phyloP scores from a whole-genome alignment of 2,797 vertebrate species.

The Champsocephalus esox region DNA sequence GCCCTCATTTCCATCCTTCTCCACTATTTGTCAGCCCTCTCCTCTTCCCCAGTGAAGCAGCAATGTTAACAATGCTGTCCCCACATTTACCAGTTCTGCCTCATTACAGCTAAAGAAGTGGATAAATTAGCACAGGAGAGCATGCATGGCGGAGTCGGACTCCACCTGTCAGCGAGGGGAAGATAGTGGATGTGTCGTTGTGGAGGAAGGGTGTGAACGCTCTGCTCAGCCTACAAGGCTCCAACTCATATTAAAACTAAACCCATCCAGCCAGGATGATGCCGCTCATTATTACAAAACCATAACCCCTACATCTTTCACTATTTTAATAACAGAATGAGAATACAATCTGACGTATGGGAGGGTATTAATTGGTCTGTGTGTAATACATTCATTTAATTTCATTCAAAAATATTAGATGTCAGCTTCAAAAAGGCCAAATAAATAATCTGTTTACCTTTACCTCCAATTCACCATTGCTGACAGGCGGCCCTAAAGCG shows the following conservation, averaged over 20 bases:
- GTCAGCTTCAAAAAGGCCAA: no score
- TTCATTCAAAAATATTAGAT: no score
- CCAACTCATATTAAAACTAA: slow-evolving; percentile 59
- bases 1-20: slow-evolving; percentile 76
- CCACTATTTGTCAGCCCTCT: slow-evolving; percentile 73
- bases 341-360: neutral
- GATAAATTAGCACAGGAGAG: slow-evolving; percentile 81
- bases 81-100: slow-evolving; percentile 85
- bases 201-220: slow-evolving; percentile 59
- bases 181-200: slow-evolving; percentile 55
- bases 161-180: slow-evolving; percentile 76
- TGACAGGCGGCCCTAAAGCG: neutral
- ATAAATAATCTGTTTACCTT: neutral
- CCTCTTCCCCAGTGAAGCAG: slow-evolving; percentile 75
- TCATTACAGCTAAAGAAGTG: slow-evolving; percentile 84
- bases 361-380: neutral
- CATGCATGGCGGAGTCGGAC: slow-evolving; percentile 66
- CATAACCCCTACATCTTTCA: slow-evolving; percentile 36
- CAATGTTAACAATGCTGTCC: slow-evolving; percentile 84
- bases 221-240: slow-evolving; percentile 49
- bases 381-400: neutral
- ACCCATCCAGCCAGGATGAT: slow-evolving; percentile 36
- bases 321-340: slow-evolving; percentile 14
- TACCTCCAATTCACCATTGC: neutral
- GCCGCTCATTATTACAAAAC: slow-evolving; percentile 37